Percentiles rank a stretch among this genome's conserved stretches.
phyloP scores from a whole-genome alignment of 30 jellyfish, hydroid and myxozoan genomes.

The Pseudorhiza aurosa region DNA sequence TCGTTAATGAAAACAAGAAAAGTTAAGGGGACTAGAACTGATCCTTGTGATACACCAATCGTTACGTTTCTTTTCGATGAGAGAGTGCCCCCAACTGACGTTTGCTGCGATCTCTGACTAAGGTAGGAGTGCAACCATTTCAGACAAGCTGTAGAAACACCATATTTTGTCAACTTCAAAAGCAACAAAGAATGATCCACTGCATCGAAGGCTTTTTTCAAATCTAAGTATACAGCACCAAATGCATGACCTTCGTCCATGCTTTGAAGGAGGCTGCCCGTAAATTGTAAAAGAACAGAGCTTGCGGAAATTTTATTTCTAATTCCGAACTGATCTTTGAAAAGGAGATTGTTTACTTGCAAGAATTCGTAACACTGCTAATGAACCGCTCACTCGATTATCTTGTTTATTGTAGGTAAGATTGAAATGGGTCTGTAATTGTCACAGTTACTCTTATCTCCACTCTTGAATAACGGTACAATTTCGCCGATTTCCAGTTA shows the following conservation, averaged over 20 bases:
- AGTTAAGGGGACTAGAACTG: constrained; percentile 57
- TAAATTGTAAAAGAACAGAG: constrained; percentile 66
- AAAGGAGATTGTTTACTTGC: constrained; percentile 50
- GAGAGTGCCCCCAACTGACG: constrained; percentile 73
- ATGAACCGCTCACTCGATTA: constrained; percentile 70
- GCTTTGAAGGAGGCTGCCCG: constrained; percentile 72
- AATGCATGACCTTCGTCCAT: constrained; percentile 76
- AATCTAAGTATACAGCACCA: constrained; percentile 55
- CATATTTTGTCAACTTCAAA: constrained; percentile 58
- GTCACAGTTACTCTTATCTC: constrained; percentile 58
- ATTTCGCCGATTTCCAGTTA: constrained; percentile 68
- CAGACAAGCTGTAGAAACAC: constrained; percentile 66
- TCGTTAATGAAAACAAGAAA: constrained; percentile 72
- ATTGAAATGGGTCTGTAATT: constrained; percentile 64
- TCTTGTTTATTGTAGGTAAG: constrained; percentile 54
- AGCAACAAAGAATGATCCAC: constrained; percentile 65
- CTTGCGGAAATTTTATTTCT: constrained; percentile 49
- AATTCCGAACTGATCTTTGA: constrained; percentile 39
- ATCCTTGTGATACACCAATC: constrained; percentile 70
- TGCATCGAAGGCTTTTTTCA: constrained; percentile 67
- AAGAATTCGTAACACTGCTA: constrained; percentile 56
- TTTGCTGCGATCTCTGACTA: constrained; percentile 77
- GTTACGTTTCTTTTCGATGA: constrained; percentile 62
- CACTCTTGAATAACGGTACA: constrained; percentile 52
- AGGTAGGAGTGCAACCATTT: constrained; percentile 69